phyloP scores from a whole-genome alignment of 2,113 vertebrate genomes.

The Poeciliopsis prolifica region DNA sequence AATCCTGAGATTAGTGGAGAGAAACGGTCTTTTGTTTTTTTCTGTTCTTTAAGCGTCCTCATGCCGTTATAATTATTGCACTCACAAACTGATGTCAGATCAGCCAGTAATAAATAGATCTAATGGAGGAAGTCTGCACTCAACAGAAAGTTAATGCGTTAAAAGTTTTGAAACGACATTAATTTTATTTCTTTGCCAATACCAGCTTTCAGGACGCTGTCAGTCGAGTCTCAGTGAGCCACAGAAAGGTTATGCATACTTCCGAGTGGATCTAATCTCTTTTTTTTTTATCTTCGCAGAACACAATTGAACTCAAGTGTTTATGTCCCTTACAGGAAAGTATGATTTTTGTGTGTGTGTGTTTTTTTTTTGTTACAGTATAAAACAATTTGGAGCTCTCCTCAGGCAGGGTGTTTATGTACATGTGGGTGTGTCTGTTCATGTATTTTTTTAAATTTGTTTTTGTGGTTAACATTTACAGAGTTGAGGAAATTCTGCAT shows the following conservation, averaged over 20 bases:
- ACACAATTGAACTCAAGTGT: conserved; percentile 56
- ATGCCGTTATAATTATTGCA: conserved; percentile 2
- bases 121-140: conserved; percentile 55
- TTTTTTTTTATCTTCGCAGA: conserved; percentile 23
- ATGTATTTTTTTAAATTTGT: background rate
- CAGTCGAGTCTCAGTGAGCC: conserved; percentile 6
- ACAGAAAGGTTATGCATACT: conserved; percentile 9
- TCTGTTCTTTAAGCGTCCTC: conserved; percentile 1
- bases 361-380: conserved; percentile 1
- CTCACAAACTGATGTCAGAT: conserved; percentile 22
- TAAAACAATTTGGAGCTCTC: conserved; percentile 46
- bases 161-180: conserved; percentile 33
- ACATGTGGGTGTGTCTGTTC: conserved; percentile 8
- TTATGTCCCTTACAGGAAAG: conserved; percentile 42
- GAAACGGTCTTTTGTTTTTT: background rate
- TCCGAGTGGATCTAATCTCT: background rate
- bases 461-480: background rate
- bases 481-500: background rate
- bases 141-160: conserved; percentile 27
- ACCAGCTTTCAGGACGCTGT: conserved; percentile 35
- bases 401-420: conserved; percentile 16
- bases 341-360: background rate
- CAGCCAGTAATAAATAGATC: conserved; percentile 32
- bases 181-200: conserved; percentile 30
- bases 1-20: background rate